A percentile compares a stretch with the other conserved stretches of the same genome.
Evolutionary conservation across 2,797 vertebrate species (phyloP).

Genomic region (Eremophila alpestris): DNA sequence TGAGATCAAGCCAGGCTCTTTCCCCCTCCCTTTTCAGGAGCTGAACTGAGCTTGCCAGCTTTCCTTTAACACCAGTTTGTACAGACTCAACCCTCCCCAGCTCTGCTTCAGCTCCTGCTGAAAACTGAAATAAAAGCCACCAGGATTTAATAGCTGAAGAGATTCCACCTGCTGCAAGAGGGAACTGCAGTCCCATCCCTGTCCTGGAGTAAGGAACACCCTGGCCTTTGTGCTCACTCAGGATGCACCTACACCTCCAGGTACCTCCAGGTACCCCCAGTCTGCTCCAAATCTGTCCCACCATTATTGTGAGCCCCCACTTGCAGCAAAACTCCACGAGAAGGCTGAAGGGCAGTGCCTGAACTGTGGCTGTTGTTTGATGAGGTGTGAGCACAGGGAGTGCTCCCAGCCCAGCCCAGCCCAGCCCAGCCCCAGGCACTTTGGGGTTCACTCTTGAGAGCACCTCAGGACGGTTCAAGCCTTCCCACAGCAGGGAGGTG

Average conservation of each 20-base stretch:
- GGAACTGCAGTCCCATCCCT: background rate
- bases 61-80: background rate
- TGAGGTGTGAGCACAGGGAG: background rate
- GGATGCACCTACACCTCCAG: background rate
- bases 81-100: background rate
- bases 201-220: background rate
- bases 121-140: background rate
- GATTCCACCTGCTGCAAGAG: background rate
- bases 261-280: too few species aligned
- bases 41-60: background rate
- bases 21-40: background rate
- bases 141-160: background rate
- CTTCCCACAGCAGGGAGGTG: background rate
- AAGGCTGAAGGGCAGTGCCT: background rate
- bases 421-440: accelerated
- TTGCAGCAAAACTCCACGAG: background rate
- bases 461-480: background rate
- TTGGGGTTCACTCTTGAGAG: background rate
- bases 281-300: background rate
- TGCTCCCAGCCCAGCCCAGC: too few species aligned
- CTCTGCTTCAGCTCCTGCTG: background rate
- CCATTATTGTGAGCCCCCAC: accelerated
- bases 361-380: background rate
- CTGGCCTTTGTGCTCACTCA: background rate
- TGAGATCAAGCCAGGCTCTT: background rate